These are phyloP conservation scores for Botia almorhae DNA, from an alignment of 2,797 vertebrate species.

Conservation along the genomic window DNA sequence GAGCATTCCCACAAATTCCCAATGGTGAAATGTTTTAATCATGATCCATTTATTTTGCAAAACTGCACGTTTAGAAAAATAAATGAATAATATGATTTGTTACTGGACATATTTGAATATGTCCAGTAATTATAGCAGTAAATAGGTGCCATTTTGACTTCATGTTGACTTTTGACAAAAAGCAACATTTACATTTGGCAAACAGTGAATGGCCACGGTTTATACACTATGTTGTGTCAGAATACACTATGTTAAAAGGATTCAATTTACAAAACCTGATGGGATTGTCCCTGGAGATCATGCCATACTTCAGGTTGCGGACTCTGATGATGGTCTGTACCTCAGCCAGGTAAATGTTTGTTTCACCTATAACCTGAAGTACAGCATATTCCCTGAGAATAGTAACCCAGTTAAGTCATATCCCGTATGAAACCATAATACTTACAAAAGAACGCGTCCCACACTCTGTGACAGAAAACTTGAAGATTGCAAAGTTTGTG, in stretches of 20 bases:
- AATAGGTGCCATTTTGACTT: too few relatives aligned
- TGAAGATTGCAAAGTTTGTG: slow-evolving; percentile 68
- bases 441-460: slow-evolving; percentile 71
- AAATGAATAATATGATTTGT: too few relatives aligned
- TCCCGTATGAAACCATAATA: background rate
- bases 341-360: slow-evolving; percentile 70
- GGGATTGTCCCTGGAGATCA: slow-evolving; percentile 69
- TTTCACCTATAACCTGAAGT: slow-evolving; percentile 66
- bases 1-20: too few relatives aligned
- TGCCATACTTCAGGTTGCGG: slow-evolving; percentile 72
- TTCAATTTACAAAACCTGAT: slow-evolving; percentile 64
- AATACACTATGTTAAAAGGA: background rate
- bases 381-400: background rate
- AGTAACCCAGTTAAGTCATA: background rate
- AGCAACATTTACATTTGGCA: too few relatives aligned
- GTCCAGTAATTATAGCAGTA: too few relatives aligned
- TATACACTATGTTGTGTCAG: background rate
- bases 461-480: slow-evolving; percentile 72
- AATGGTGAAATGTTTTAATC: too few relatives aligned
- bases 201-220: background rate
- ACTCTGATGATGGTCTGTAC: slow-evolving; percentile 61
- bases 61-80: too few relatives aligned
- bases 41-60: too few relatives aligned
- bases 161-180: too few relatives aligned
- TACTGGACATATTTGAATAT: too few relatives aligned